A percentile compares a stretch with the other conserved stretches of the same genome.
Conservation (phyloP, 23 tunicate genomes). For the Styela clava region DNA sequence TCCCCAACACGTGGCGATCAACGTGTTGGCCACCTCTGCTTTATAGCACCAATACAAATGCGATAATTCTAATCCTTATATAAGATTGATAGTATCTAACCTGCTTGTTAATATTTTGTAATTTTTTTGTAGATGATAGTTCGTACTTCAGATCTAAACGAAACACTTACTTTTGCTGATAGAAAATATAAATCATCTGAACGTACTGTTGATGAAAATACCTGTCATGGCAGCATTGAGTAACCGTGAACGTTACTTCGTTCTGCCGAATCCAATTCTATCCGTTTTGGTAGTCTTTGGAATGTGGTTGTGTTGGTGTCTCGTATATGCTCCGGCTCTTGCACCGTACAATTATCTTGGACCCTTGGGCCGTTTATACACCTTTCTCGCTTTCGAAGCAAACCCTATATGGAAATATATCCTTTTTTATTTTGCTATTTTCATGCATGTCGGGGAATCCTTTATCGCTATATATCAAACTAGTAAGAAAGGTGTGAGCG, state of each 20-base stretch:
- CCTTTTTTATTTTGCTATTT: slow-evolving; percentile 10
- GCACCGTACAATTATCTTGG: slow-evolving; percentile 46
- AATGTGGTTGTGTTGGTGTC: slow-evolving; percentile 1
- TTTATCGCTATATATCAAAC: slow-evolving; percentile 22
- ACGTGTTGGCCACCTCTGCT: no score
- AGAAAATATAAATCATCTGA: no score
- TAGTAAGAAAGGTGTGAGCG: slow-evolving; percentile 32
- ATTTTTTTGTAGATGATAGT: no score
- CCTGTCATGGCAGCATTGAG: neutral
- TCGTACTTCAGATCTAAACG: no score
- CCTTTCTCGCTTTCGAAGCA: slow-evolving; percentile 17
- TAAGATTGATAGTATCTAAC: no score
- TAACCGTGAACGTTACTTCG: neutral
- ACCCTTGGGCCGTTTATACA: slow-evolving; percentile 35
- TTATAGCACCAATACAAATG: no score
- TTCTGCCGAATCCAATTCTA: neutral
- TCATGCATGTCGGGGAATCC: slow-evolving; percentile 36
- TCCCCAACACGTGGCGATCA: no score
- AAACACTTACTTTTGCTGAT: no score
- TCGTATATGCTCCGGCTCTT: neutral
- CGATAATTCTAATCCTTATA: no score
- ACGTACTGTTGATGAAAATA: neutral
- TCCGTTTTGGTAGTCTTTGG: neutral
- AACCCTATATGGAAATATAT: slow-evolving; percentile 14
- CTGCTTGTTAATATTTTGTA: no score